Evolutionary conservation across 2,888 invertebrate genomes (phyloP).

Genomic region (Pammene aurita): DNA sequence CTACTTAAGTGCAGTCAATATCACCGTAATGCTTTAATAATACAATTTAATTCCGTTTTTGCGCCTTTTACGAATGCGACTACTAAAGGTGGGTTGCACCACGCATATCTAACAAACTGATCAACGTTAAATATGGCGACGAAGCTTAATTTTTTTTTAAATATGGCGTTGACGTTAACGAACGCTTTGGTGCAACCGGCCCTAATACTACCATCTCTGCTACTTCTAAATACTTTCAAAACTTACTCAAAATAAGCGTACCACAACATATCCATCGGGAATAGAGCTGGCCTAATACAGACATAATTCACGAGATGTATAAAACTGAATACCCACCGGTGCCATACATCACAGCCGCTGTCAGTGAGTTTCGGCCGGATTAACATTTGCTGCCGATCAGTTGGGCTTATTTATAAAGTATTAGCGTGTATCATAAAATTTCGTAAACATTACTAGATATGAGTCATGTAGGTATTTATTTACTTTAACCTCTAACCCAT

Average conservation of each 20-base stretch:
- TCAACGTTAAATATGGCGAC: no score
- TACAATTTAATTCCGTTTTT: no score
- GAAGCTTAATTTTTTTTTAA: no score
- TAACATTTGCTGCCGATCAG: conserved; percentile 31
- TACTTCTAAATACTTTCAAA: neutral
- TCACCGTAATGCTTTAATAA: no score
- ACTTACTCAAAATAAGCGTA: conserved; percentile 3
- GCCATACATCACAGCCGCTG: conserved; percentile 43
- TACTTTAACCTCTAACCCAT: no score
- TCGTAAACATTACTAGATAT: no score
- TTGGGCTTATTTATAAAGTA: neutral
- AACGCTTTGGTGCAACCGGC: neutral
- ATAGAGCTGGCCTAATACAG: conserved; percentile 39
- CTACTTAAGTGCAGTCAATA: no score
- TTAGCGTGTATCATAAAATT: neutral
- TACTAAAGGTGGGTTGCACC: no score
- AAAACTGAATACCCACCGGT: conserved; percentile 42
- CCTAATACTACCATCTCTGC: neutral
- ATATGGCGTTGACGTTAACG: no score
- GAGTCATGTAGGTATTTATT: no score
- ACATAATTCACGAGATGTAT: conserved; percentile 47
- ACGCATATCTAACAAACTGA: no score
- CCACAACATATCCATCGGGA: conserved; percentile 14
- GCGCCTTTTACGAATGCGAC: no score
- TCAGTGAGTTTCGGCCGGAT: conserved; percentile 26